Percentiles rank a stretch among this genome's conserved stretches.
These are phyloP conservation scores for Meteorus colon DNA, from an alignment of 2,888 invertebrate species.

Conservation along the genomic window DNA sequence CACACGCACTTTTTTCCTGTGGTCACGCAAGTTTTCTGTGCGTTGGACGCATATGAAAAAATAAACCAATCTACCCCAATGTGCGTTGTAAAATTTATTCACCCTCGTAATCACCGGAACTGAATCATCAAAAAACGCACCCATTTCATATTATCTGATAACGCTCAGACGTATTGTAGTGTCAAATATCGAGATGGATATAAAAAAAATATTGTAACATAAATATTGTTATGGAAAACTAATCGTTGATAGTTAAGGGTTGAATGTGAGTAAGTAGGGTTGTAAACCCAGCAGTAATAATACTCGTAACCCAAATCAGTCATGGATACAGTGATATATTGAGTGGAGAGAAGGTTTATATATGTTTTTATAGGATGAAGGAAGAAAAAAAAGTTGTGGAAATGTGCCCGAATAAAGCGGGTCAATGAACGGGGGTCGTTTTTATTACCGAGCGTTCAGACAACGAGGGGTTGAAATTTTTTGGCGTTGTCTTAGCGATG, in stretches of 20 bases:
- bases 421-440: constrained; percentile 30
- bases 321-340: constrained; percentile 25
- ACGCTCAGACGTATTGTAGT: not conserved
- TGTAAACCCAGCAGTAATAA: constrained; percentile 23
- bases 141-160: constrained; percentile 2
- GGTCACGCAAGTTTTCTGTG: constrained; percentile 58
- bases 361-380: not conserved
- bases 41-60: constrained; percentile 49
- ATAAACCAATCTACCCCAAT: constrained; percentile 50
- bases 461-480: constrained; percentile 3
- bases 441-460: constrained; percentile 33
- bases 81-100: constrained; percentile 33
- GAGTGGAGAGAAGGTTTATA: not conserved
- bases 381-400: constrained; percentile 37
- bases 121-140: constrained; percentile 13
- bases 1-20: constrained; percentile 25
- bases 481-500: constrained; percentile 5
- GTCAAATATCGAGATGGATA: constrained; percentile 2
- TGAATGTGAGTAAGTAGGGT: constrained; percentile 6
- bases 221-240: constrained; percentile 2
- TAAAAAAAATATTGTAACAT: constrained; percentile 6
- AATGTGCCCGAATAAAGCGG: constrained; percentile 1
- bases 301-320: constrained; percentile 29
- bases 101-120: constrained; percentile 7
- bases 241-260: constrained; percentile 11